phyloP scores from a whole-genome alignment of 2,797 vertebrate species.

The Tarsius wallacei region DNA sequence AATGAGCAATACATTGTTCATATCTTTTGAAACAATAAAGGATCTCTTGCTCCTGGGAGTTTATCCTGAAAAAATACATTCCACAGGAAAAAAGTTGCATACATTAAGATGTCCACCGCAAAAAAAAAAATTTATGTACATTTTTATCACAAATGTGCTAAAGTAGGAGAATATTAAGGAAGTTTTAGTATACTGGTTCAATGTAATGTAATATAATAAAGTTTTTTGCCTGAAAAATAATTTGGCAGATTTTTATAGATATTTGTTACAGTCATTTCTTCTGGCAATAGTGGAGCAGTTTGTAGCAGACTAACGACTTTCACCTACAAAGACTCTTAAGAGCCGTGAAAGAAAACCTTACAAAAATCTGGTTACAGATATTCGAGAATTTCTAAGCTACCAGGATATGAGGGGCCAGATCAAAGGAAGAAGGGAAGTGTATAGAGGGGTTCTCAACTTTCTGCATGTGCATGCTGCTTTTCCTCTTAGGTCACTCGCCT shows the following conservation, averaged over 20 bases:
- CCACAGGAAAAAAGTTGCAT: neutral
- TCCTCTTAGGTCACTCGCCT: neutral
- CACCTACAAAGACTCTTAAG: neutral
- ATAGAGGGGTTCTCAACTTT: neutral
- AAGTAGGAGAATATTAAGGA: neutral
- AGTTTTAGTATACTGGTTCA: neutral
- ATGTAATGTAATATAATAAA: neutral
- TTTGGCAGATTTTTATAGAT: neutral
- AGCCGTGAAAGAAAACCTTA: neutral
- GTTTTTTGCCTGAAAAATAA: neutral
- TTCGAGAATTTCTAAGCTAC: neutral
- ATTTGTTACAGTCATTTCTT: neutral
- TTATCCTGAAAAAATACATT: constrained; percentile 37
- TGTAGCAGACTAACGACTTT: neutral
- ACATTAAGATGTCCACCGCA: neutral
- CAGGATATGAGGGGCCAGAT: neutral
- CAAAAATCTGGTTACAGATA: neutral
- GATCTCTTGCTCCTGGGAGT: neutral
- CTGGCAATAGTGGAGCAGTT: neutral
- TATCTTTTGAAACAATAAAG: constrained; percentile 20
- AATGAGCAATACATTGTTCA: constrained; percentile 7
- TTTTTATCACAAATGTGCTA: neutral
- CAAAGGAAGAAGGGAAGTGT: neutral
- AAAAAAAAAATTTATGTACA: neutral
- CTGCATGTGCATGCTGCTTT: neutral